Evolutionary conservation across 2,888 invertebrate species (phyloP).

Genomic region (Sminthurinus aureus): DNA sequence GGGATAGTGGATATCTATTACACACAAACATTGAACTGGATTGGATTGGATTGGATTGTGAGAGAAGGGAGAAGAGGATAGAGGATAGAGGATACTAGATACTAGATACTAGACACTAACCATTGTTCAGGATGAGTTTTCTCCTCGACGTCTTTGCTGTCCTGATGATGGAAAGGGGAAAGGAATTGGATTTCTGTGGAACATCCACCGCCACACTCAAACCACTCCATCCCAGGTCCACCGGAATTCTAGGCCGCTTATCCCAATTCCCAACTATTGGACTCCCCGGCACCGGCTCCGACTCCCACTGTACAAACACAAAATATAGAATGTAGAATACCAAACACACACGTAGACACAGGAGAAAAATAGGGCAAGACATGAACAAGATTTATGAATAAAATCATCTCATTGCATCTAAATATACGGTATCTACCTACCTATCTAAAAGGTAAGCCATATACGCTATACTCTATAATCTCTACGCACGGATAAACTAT

Average conservation of each 20-base stretch:
- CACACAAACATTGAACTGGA: no score
- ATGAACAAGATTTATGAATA: background rate
- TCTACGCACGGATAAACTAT: no score
- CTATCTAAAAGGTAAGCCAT: no score
- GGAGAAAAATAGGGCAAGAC: no score
- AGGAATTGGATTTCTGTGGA: slow-evolving; percentile 22
- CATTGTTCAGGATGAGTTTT: slow-evolving; percentile 37
- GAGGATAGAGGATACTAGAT: background rate
- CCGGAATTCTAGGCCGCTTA: slow-evolving; percentile 7
- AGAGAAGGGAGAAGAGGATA: background rate
- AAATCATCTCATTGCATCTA: background rate
- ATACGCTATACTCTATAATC: no score
- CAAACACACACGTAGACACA: background rate
- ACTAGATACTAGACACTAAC: background rate
- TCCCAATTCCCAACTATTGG: slow-evolving; percentile 25
- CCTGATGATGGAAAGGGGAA: slow-evolving; percentile 8
- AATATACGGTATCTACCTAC: background rate
- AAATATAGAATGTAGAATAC: background rate
- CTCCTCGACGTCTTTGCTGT: background rate
- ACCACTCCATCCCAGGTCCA: slow-evolving; percentile 31
- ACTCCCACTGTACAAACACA: background rate
- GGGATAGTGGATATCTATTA: no score
- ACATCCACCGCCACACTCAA: slow-evolving; percentile 34
- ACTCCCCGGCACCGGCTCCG: background rate
- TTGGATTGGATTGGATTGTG: no score